A percentile compares a stretch with the other conserved stretches of the same genome.
phyloP scores from a whole-genome alignment of 2,888 invertebrate genomes.

The Halictus ligatus region DNA sequence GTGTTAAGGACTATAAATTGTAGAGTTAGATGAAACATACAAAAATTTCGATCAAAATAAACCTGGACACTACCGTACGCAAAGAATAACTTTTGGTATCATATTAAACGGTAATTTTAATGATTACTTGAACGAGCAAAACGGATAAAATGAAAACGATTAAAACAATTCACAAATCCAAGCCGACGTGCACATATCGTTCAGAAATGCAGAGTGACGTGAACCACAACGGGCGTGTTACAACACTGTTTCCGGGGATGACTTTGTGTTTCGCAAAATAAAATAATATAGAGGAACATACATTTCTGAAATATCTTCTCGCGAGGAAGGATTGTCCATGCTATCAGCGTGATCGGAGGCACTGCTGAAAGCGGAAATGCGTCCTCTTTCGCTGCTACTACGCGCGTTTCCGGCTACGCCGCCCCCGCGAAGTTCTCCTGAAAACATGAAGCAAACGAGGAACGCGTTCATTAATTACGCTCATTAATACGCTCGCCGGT shows the following conservation, averaged over 20 bases:
- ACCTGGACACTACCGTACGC: not conserved
- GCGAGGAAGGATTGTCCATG: slow-evolving; percentile 82
- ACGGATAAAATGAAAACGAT: not conserved
- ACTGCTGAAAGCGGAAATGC: slow-evolving; percentile 79
- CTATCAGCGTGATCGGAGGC: slow-evolving; percentile 80
- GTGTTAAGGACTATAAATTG: not conserved
- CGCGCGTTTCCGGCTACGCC: slow-evolving; percentile 80
- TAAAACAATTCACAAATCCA: not conserved
- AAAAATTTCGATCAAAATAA: not conserved
- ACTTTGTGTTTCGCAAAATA: not conserved
- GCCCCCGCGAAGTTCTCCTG: slow-evolving; percentile 83
- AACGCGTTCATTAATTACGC: slow-evolving; percentile 76
- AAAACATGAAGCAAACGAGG: slow-evolving; percentile 70
- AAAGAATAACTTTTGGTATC: not conserved
- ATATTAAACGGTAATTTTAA: not conserved
- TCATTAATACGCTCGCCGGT: slow-evolving; percentile 10
- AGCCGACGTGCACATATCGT: not conserved
- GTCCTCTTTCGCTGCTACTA: slow-evolving; percentile 80
- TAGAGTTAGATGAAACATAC: not conserved
- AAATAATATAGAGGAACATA: slow-evolving; percentile 68
- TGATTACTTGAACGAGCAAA: not conserved
- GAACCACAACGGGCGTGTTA: not conserved
- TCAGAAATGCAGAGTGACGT: not conserved
- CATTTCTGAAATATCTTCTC: slow-evolving; percentile 83
- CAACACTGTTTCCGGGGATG: not conserved